A percentile compares a stretch with the other conserved stretches of the same genome.
phyloP scores from a whole-genome alignment of 2,888 invertebrate species.

The Epinotia ramella region DNA sequence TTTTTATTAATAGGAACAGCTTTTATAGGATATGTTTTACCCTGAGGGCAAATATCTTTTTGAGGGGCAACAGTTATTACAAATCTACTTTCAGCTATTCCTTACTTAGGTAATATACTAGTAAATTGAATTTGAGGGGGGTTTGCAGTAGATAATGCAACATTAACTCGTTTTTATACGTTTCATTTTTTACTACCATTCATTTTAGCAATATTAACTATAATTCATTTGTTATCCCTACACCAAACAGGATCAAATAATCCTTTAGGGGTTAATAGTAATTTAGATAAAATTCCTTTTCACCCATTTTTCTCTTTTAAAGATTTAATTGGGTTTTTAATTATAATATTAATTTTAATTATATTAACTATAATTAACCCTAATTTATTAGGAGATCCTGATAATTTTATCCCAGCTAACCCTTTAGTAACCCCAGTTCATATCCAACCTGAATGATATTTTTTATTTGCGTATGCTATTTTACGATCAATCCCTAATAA shows the following conservation, averaged over 20 bases:
- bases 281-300: slow-evolving; percentile 89
- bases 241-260: slow-evolving; percentile 90
- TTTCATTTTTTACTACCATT: slow-evolving; percentile 91
- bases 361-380: slow-evolving; percentile 84
- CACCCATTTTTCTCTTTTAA: slow-evolving; percentile 88
- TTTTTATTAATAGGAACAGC: slow-evolving; percentile 89
- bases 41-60: slow-evolving; percentile 93
- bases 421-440: slow-evolving; percentile 89
- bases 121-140: slow-evolving; percentile 91
- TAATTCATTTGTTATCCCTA: slow-evolving; percentile 88
- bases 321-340: slow-evolving; percentile 86
- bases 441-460: slow-evolving; percentile 95
- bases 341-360: slow-evolving; percentile 82
- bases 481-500: slow-evolving; percentile 92
- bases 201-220: slow-evolving; percentile 85
- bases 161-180: slow-evolving; percentile 91
- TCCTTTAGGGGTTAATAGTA: slow-evolving; percentile 87
- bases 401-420: slow-evolving; percentile 90
- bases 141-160: slow-evolving; percentile 90
- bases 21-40: slow-evolving; percentile 91
- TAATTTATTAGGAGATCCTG: slow-evolving; percentile 87
- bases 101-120: slow-evolving; percentile 87
- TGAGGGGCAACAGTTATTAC: slow-evolving; percentile 93
- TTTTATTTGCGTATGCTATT: slow-evolving; percentile 93
- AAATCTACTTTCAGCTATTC: slow-evolving; percentile 89